Percentiles rank a stretch among this genome's conserved stretches.
Conservation (phyloP, 2,797 vertebrate genomes). For the Rachycentron canadum region DNA sequence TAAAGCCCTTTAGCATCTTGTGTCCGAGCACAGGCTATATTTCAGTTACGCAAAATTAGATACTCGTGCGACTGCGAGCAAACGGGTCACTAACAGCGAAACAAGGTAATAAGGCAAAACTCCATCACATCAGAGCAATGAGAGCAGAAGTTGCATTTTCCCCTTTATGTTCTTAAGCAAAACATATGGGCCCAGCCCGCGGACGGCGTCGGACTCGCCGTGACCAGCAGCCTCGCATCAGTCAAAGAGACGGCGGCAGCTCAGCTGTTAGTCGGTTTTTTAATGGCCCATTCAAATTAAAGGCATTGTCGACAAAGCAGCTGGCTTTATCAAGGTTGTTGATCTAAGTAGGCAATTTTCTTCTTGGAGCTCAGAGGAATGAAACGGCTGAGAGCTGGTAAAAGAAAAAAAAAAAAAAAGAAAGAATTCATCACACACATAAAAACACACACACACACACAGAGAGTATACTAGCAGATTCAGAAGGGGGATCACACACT, state of each 20-base stretch:
- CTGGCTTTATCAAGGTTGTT: slow-evolving; percentile 47
- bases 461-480: not conserved
- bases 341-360: slow-evolving; percentile 47
- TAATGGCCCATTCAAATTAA: slow-evolving; percentile 59
- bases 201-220: not conserved
- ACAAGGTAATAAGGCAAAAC: not conserved
- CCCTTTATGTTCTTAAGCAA: not conserved
- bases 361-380: slow-evolving; percentile 36
- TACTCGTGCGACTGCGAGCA: not conserved
- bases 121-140: not conserved
- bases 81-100: not conserved
- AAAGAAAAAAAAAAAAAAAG: not conserved
- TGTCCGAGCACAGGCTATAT: not conserved
- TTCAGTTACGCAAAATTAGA: not conserved
- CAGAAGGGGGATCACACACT: not conserved
- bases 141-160: not conserved
- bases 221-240: slow-evolving; percentile 32
- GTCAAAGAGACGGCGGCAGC: slow-evolving; percentile 23
- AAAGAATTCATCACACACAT: slow-evolving; percentile 10
- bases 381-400: slow-evolving; percentile 8
- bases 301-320: slow-evolving; percentile 51
- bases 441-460: not conserved
- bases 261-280: slow-evolving; percentile 28
- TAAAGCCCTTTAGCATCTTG: not conserved
- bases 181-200: not conserved